Evolutionary conservation across 1,140 invertebrate genomes (phyloP), one percentile per base, ranked within the genome.

Genomic region (Bradynema listronoti): DNA sequence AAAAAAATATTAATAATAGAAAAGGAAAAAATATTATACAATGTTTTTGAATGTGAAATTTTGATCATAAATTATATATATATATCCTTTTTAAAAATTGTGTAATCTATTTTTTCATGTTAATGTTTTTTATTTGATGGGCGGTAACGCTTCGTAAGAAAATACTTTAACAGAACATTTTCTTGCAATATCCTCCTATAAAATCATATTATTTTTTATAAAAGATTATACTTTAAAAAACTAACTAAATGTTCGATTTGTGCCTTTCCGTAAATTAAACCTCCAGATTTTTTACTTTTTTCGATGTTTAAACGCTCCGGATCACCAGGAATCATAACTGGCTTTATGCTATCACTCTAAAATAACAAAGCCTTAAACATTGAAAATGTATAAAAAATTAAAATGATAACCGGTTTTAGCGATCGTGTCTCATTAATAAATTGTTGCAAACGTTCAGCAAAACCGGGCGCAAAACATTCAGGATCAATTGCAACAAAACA

Each of bases 401-500:
- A 19, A 4, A n/a, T 30, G 5, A 5, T 11, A 22, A 83, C 82
- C 51, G 80, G 78, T 57, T 78, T 70, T 56, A 82, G 71, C 24
- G 63, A 59, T 50, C 83, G 69, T 58, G 78, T 79, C 45, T 69
- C 69, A 42, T 80, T 66, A 69, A 84, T 81, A 54, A 85, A 72
- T 46, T 84, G 82, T 34, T 83, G 80, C 71, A 94, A 79, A 52
- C 90, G 83, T 2, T 85, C 84, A 56, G 85, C 80, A 68, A 93
- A 91, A 2, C 86, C 87, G 0, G 86, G 83, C 1, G 85, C 87
- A 81, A 95, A 94, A 66, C 82, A 85, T 4, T 85, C 81, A 0
- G 90, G 89, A 82, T 94, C 84, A 5, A 95, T 83, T 0, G 88
- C 90, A 30, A 93, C 84, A 78, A 92, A 95, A 72, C 88, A 89